Conservation (phyloP, 2,888 invertebrate genomes). For the Lasioglossum leucozonium region DNA sequence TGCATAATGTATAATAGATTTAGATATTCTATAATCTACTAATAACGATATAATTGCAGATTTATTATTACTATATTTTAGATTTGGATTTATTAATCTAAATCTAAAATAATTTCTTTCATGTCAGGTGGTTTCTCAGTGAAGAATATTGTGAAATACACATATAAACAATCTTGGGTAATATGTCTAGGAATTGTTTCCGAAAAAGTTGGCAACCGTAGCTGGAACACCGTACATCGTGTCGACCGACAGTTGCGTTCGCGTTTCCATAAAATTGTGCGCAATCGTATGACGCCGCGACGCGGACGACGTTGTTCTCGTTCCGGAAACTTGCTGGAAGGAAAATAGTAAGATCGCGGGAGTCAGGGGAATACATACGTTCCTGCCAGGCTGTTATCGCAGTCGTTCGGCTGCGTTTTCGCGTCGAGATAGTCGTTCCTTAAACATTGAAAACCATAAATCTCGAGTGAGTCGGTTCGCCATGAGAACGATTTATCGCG, state of each 20-base stretch:
- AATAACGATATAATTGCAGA: too few relatives aligned
- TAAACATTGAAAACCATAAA: conserved; percentile 11
- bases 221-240: neutral
- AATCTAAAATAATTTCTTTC: too few relatives aligned
- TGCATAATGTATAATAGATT: too few relatives aligned
- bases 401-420: neutral
- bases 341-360: neutral
- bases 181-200: too few relatives aligned
- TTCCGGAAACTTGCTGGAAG: neutral
- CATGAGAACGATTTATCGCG: neutral
- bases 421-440: neutral
- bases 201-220: too few relatives aligned
- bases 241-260: too few relatives aligned
- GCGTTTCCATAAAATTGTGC: neutral
- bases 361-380: neutral
- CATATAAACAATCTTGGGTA: too few relatives aligned
- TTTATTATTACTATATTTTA: too few relatives aligned
- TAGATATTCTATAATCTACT: too few relatives aligned
- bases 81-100: too few relatives aligned
- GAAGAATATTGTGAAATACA: too few relatives aligned
- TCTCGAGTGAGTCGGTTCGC: neutral
- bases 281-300: neutral
- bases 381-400: neutral
- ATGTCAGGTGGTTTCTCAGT: too few relatives aligned
- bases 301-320: neutral